These are phyloP conservation scores for Vicugna pacos DNA, from an alignment of 2,113 vertebrate species.

Conservation along the genomic window DNA sequence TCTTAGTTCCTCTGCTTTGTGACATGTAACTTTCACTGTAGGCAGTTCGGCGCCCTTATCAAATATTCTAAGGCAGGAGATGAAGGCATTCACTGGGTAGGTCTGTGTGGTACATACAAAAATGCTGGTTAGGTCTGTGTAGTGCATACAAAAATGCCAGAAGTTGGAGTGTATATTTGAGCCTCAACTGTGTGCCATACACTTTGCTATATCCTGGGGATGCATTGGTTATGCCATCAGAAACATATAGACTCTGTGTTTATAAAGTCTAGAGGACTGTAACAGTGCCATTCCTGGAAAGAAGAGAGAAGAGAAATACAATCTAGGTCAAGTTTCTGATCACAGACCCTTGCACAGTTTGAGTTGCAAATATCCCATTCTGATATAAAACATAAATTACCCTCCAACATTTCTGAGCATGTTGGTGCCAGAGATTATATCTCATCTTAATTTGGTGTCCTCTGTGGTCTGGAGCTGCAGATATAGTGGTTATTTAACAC, in stretches of 20 bases:
- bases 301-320: not conserved
- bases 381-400: not conserved
- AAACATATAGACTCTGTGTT: not conserved
- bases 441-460: not conserved
- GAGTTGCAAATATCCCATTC: not conserved
- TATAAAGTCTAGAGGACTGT: not conserved
- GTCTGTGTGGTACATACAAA: not conserved
- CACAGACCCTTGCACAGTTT: not conserved
- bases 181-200: not conserved
- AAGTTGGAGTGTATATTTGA: not conserved
- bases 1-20: conserved; percentile 53
- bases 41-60: not conserved
- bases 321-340: not conserved
- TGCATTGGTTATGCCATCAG: not conserved
- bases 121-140: not conserved
- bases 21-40: conserved; percentile 47
- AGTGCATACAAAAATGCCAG: not conserved
- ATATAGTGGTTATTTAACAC: not conserved
- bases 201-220: not conserved
- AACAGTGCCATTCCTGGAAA: not conserved
- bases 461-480: not conserved
- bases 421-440: not conserved
- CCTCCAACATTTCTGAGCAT: not conserved
- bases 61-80: conserved; percentile 43
- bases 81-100: not conserved